Evolutionary conservation across 2,113 vertebrate genomes (phyloP).

Genomic region (Callospermophilus lateralis): DNA sequence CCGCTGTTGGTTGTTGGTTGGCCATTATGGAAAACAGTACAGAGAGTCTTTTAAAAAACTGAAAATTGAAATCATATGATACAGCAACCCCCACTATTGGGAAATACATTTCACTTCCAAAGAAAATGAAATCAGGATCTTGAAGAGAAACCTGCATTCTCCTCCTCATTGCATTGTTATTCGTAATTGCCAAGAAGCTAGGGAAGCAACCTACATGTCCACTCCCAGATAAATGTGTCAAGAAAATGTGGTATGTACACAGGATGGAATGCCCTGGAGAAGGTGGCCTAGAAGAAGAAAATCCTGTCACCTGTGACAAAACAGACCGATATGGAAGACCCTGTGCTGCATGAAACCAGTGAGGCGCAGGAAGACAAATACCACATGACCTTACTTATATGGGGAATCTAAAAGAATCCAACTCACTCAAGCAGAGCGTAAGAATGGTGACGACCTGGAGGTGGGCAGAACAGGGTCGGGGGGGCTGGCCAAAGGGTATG

Average conservation of each 20-base stretch:
- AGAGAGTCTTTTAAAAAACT: not conserved
- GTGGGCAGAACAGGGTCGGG: too few species aligned
- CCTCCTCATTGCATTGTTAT: not conserved
- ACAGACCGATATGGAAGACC: not conserved
- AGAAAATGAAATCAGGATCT: not conserved
- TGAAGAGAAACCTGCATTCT: not conserved
- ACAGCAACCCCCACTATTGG: not conserved
- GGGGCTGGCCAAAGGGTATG: not conserved
- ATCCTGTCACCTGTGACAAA: not conserved
- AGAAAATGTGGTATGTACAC: not conserved
- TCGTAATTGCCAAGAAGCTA: not conserved
- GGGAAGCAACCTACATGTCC: fast-evolving
- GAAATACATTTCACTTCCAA: not conserved
- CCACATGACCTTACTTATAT: not conserved
- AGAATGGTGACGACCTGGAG: not conserved
- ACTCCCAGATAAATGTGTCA: not conserved
- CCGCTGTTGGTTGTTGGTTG: not conserved
- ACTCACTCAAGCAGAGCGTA: not conserved
- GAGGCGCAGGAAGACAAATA: not conserved
- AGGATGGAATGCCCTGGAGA: not conserved
- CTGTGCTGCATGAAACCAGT: not conserved
- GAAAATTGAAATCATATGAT: not conserved
- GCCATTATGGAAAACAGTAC: not conserved
- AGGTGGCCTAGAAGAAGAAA: not conserved
- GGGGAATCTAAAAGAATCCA: not conserved